Evolutionary conservation across 2,797 vertebrate species (phyloP), one percentile per base, ranked within the genome.

Genomic region (Odontamblyopus lacepedii): DNA sequence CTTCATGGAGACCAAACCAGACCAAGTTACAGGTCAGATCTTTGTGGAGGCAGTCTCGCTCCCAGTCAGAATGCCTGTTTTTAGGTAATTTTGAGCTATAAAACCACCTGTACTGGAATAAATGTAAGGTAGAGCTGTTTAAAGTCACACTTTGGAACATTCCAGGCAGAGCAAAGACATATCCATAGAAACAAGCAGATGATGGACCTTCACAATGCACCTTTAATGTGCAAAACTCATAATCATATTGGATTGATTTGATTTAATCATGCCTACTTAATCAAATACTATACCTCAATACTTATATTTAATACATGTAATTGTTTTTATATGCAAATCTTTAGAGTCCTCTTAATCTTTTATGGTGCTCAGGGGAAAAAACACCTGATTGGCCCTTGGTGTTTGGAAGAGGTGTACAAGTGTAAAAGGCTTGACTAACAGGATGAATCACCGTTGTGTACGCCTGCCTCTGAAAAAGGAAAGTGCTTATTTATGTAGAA

Each of bases 321-420:
- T 77, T 81, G 57, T 70, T 75, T 74, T 77, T 75, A 66, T 75
- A 77, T 76, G 68, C 63, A 78, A 75, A 80, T 76, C 78, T 76
- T 18, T 67, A 53, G 76, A 72, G 72, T 63, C 63, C 71, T 72
- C 56, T 79, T 74, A 72, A 62, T 72, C 44, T 70, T 77, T 78
- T 76, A 80, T 76, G 18, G 19, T 69, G 51, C 67, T 29, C 70
- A 50, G 57, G 18, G 51, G 16, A 55, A n/a, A 55, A 71, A 66
- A 66, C 35, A 80, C 67, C 79, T 72, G 64, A 82, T 51, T 73
- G 53, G 51, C 70, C 63, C 67, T 50, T 51, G 30, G 71, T 81
- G 72, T 75, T 77, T 75, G 55, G 18, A 73, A 69, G 41, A 72
- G 77, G 35, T 23, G 23, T 23, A 23, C 23, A 78, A 74, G 74